phyloP scores from a whole-genome alignment of 2,113 vertebrate genomes.

The Myodes glareolus region DNA sequence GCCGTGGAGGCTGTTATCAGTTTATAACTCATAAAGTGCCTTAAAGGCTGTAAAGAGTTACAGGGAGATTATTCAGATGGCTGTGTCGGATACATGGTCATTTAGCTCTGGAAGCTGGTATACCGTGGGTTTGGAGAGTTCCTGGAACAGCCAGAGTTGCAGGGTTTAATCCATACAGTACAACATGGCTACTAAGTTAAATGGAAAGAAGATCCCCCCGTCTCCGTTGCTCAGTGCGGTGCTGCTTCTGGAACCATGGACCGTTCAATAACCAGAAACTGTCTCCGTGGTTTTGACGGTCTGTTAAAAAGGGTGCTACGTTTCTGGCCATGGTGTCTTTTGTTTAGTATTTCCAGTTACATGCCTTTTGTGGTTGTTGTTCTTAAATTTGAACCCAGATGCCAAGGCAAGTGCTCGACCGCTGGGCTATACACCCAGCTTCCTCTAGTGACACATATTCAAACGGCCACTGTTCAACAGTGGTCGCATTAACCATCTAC shows the following conservation, averaged over 20 bases:
- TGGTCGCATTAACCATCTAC: too few relatives aligned
- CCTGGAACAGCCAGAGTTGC: background rate
- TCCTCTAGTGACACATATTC: background rate
- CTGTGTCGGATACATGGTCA: background rate
- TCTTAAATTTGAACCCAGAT: background rate
- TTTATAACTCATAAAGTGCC: constrained; percentile 43
- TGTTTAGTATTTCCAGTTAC: background rate
- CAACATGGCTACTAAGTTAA: background rate
- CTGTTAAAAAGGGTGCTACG: background rate
- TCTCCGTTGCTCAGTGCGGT: background rate
- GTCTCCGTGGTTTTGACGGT: background rate
- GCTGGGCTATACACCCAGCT: background rate
- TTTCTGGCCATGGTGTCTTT: background rate
- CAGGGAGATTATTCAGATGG: background rate
- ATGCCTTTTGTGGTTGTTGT: background rate
- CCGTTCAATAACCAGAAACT: background rate
- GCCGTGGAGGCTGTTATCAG: background rate
- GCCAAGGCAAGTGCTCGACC: background rate
- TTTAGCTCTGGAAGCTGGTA: background rate
- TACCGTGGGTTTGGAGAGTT: background rate
- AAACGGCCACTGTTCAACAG: background rate
- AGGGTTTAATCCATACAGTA: background rate
- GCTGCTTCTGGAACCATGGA: background rate
- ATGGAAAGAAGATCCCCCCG: background rate
- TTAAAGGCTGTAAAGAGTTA: background rate